Percentiles rank a stretch among this genome's conserved stretches.
Conservation (phyloP, 1,140 invertebrate species). For the Drosophila kohkoa region DNA sequence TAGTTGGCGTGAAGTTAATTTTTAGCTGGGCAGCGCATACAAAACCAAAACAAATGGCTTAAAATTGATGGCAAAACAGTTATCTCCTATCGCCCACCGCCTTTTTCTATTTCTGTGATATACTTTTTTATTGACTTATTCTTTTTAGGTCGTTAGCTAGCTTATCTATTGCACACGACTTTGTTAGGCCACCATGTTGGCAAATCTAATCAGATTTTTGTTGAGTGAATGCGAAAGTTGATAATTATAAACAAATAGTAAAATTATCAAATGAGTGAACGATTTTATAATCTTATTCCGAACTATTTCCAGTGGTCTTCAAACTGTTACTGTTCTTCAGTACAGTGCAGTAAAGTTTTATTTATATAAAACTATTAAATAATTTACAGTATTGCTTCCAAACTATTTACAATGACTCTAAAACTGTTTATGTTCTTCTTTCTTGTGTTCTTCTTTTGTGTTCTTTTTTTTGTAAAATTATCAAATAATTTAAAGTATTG, state of each 20-base stretch:
- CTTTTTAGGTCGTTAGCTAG: conserved; percentile 4
- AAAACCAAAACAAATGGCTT: conserved; percentile 66
- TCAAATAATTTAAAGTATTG: too few species aligned
- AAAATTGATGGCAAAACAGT: conserved; percentile 61
- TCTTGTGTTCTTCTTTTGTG: too few species aligned
- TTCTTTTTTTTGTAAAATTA: too few species aligned
- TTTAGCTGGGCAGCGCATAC: conserved; percentile 45
- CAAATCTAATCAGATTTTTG: neutral
- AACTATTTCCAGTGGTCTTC: too few species aligned
- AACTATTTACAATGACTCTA: too few species aligned
- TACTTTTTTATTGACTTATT: neutral
- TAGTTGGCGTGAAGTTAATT: conserved; percentile 65
- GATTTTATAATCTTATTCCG: neutral
- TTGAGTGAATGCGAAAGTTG: neutral
- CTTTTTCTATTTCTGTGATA: too few species aligned
- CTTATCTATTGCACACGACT: conserved; percentile 1
- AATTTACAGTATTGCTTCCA: too few species aligned
- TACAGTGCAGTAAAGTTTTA: too few species aligned
- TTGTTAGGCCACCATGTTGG: neutral
- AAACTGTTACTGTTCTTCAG: too few species aligned
- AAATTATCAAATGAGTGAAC: too few species aligned
- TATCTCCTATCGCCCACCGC: neutral
- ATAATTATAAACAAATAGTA: neutral
- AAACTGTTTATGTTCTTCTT: too few species aligned
- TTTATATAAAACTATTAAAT: too few species aligned